Base-by-base conservation (phyloP, 1,140 invertebrate genomes). In the Lepidurus arcticus region DNA sequence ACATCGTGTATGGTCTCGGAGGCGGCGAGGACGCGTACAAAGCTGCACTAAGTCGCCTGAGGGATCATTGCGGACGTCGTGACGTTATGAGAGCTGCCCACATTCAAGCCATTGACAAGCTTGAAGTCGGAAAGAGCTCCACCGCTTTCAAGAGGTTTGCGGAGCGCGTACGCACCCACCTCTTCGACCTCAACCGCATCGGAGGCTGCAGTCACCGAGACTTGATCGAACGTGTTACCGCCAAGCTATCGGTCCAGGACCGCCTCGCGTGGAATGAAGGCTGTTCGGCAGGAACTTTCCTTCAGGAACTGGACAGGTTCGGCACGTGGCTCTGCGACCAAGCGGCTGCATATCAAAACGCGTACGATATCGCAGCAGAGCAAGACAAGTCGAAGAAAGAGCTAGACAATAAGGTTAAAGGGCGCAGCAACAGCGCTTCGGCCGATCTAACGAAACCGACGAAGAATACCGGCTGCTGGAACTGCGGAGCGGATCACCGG, bases 81-180 rank as follows among this genome's bases (percentile, higher is more conserved):
- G 77, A 78, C 65, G 53, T 78, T 42, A 73, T 78, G 73, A 7
- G 65, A 74, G 77, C 77, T 5, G 77, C 73, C 21, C n/a, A 75
- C 44, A 42, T 74, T 42, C 77, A 78, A 16, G 73, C 73, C n/a
- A 13, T 78, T 1, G 77, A 73, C 42, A 53, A 44, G 26, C 16
- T 78, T n/a, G 65, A 78, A 13, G 65, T 73, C 9, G 65, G 65
- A n/a, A 26, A 65, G 26, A 26, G 73, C 42, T 73, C 65, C 9
- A 34, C 8, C 11, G 42, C 21, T 3, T 78, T 74, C 42, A 73
- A 44, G 73, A 24, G 73, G 5, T 78, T 73, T 74, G 77, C 73
- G 10, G 74, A 75, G 21, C 26, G 42, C 1, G 45, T 65, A 8
- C 76, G 47, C 6, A 77, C 47, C 16, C 45, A 73, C 34, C 44